These are phyloP conservation scores for Geodia barretti DNA, from an alignment of 37 sponge, comb jelly and placozoan species.

Conservation along the genomic window DNA sequence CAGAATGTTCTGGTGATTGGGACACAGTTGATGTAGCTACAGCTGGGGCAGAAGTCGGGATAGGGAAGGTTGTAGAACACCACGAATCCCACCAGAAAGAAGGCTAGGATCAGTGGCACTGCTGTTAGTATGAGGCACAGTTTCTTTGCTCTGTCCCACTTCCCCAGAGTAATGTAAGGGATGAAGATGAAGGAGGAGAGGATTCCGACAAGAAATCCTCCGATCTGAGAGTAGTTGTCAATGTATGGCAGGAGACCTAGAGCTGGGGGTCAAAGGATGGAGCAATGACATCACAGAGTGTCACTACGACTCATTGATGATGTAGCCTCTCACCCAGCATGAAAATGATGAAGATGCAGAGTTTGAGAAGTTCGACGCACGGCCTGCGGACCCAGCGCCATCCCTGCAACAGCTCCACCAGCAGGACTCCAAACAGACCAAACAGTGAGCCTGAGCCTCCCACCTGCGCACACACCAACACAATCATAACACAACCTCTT, in stretches of 20 bases:
- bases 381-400: slow-evolving; percentile 79
- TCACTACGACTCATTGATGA: neutral
- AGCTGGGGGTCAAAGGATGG: slow-evolving; percentile 25
- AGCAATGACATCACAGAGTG: slow-evolving; percentile 3
- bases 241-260: slow-evolving; percentile 93
- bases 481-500: neutral
- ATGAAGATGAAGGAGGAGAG: slow-evolving; percentile 87
- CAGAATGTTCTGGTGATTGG: slow-evolving; percentile 77
- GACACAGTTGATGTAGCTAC: slow-evolving; percentile 93
- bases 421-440: slow-evolving; percentile 83
- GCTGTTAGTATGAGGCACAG: slow-evolving; percentile 66
- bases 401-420: slow-evolving; percentile 90
- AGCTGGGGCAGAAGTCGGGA: slow-evolving; percentile 82
- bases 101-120: slow-evolving; percentile 56
- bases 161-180: slow-evolving; percentile 92
- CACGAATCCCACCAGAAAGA: slow-evolving; percentile 76
- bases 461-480: slow-evolving; percentile 51
- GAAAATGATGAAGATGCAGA: slow-evolving; percentile 53
- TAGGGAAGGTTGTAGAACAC: slow-evolving; percentile 82
- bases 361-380: slow-evolving; percentile 68
- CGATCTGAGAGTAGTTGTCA: slow-evolving; percentile 90
- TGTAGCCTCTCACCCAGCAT: slow-evolving; percentile 37
- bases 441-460: slow-evolving; percentile 84
- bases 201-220: slow-evolving; percentile 88
- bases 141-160: slow-evolving; percentile 77